phyloP scores from a whole-genome alignment of 2,888 invertebrate genomes.

The Eilema caniola region DNA sequence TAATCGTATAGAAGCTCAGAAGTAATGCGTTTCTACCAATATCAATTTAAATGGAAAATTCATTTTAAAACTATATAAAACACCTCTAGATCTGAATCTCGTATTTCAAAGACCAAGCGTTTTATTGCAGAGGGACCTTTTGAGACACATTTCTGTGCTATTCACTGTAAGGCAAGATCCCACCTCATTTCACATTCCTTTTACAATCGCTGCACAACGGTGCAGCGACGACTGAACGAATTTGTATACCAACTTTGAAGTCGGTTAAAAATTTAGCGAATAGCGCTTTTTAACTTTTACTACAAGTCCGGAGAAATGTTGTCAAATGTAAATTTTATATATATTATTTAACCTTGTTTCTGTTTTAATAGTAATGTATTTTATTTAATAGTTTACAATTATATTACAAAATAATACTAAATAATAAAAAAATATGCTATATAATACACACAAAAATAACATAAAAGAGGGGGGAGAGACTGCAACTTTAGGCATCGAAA shows the following conservation, averaged over 20 bases:
- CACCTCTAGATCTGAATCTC: neutral
- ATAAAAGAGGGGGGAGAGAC: too few species aligned
- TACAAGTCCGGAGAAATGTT: conserved; percentile 22
- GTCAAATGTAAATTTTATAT: conserved; percentile 14
- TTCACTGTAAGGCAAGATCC: conserved; percentile 42
- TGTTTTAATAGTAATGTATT: too few species aligned
- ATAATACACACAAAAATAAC: too few species aligned
- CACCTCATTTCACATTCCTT: conserved; percentile 56
- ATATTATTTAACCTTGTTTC: neutral
- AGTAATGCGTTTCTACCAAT: too few species aligned
- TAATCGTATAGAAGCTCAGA: too few species aligned
- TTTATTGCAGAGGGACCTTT: conserved; percentile 24
- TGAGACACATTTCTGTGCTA: conserved; percentile 36
- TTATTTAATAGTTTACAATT: too few species aligned
- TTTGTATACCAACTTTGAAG: conserved; percentile 42
- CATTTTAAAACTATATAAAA: neutral
- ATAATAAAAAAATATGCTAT: too few species aligned
- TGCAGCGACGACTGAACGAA: conserved; percentile 36
- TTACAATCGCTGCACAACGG: conserved; percentile 36
- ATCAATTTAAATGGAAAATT: neutral
- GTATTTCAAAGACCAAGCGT: conserved; percentile 33
- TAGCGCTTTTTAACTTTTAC: conserved; percentile 35
- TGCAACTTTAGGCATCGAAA: too few species aligned
- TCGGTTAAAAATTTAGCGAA: conserved; percentile 40
- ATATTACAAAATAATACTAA: too few species aligned